Percentiles rank a stretch among this genome's conserved stretches.
Conservation (phyloP, 2,113 vertebrate genomes). For the Synchiropus splendidus region DNA sequence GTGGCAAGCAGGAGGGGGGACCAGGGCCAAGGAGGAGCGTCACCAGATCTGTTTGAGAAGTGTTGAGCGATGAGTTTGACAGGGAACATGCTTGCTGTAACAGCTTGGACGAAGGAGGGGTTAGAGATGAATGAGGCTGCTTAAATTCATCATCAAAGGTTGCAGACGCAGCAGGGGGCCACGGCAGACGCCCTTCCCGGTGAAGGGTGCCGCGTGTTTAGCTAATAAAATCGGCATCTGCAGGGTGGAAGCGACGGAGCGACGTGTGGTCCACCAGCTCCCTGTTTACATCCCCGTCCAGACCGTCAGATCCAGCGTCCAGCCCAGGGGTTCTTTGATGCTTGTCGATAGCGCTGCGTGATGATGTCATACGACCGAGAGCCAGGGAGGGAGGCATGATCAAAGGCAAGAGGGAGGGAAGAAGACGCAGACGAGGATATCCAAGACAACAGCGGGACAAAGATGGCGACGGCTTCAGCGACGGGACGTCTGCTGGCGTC, state of each 20-base stretch:
- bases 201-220: slow-evolving; percentile 46
- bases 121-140: slow-evolving; percentile 39
- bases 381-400: slow-evolving; percentile 59
- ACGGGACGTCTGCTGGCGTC: slow-evolving; percentile 51
- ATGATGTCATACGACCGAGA: slow-evolving; percentile 63
- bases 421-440: slow-evolving; percentile 57
- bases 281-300: slow-evolving; percentile 51
- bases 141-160: slow-evolving; percentile 53
- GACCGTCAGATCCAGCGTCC: slow-evolving; percentile 45
- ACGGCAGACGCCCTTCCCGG: slow-evolving; percentile 44
- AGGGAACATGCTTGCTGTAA: slow-evolving; percentile 21
- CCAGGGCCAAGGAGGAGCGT: slow-evolving; percentile 6
- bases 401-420: slow-evolving; percentile 59
- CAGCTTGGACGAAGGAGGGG: slow-evolving; percentile 14
- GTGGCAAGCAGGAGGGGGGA: no score
- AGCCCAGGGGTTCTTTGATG: slow-evolving; percentile 56
- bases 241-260: slow-evolving; percentile 24
- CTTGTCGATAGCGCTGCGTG: slow-evolving; percentile 59
- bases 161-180: slow-evolving; percentile 55
- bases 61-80: slow-evolving; percentile 6
- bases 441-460: slow-evolving; percentile 67
- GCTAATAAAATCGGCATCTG: slow-evolving; percentile 52
- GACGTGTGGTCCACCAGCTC: slow-evolving; percentile 21
- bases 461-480: slow-evolving; percentile 58
- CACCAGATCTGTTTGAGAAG: slow-evolving; percentile 1